Evolutionary conservation across 1,140 invertebrate genomes (phyloP).

Genomic region (Andricus grossulariae): DNA sequence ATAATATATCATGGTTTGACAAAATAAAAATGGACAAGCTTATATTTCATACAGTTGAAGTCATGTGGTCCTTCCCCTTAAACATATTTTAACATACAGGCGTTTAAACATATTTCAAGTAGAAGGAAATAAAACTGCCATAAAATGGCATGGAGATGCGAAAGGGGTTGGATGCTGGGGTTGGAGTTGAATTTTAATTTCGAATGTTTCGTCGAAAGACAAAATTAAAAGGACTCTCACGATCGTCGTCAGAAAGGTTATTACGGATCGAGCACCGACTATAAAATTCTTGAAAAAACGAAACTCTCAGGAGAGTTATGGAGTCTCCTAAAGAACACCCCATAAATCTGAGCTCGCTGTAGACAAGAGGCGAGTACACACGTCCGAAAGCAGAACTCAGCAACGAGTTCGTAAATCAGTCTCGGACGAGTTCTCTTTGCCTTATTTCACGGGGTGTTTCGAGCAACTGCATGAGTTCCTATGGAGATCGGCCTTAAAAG

Average conservation of each 20-base stretch:
- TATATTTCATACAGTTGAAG: slow-evolving; percentile 21
- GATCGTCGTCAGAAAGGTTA: slow-evolving; percentile 36
- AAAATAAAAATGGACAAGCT: too few species aligned
- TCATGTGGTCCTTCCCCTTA: slow-evolving; percentile 5
- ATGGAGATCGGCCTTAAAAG: slow-evolving; percentile 53
- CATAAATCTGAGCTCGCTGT: slow-evolving; percentile 65
- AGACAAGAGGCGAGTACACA: slow-evolving; percentile 56
- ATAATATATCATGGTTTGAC: too few species aligned
- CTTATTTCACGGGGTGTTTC: slow-evolving; percentile 57
- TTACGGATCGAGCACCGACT: slow-evolving; percentile 35
- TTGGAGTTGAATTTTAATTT: not conserved
- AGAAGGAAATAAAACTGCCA: too few species aligned
- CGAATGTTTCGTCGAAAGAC: slow-evolving; percentile 11
- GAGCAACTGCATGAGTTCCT: slow-evolving; percentile 34
- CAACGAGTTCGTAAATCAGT: slow-evolving; percentile 70
- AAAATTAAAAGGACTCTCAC: slow-evolving; percentile 26
- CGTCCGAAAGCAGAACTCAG: slow-evolving; percentile 52
- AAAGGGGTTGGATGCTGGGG: not conserved
- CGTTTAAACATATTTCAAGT: too few species aligned
- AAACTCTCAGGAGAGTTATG: slow-evolving; percentile 58
- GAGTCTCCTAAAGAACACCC: slow-evolving; percentile 63
- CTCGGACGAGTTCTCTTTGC: slow-evolving; percentile 61
- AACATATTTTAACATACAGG: too few species aligned
- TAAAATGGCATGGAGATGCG: not conserved
- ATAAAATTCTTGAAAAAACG: slow-evolving; percentile 44